Conservation (phyloP, 1,140 invertebrate genomes). For the Drosophila ercepeae region DNA sequence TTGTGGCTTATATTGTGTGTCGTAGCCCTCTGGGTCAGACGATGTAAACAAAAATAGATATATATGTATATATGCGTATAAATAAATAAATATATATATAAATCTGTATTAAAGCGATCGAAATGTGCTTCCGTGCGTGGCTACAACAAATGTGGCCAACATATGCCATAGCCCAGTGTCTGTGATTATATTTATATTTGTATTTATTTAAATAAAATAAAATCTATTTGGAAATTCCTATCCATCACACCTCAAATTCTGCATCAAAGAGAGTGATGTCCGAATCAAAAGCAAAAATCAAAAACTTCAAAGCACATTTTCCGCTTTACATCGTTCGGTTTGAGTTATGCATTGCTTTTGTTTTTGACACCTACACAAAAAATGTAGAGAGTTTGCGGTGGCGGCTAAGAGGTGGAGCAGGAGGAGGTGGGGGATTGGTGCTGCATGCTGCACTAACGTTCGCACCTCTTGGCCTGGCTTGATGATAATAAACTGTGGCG, state of each 20-base stretch:
- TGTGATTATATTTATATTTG: conserved; percentile 30
- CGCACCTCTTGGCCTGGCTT: conserved; percentile 55
- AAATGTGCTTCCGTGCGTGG: conserved; percentile 6
- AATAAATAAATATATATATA: conserved; percentile 20
- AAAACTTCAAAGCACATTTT: conserved; percentile 69
- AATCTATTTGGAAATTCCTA: not conserved
- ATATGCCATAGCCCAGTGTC: conserved; percentile 32
- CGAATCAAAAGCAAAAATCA: conserved; percentile 55
- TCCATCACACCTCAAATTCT: conserved; percentile 25
- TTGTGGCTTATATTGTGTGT: conserved; percentile 20
- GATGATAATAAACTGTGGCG: conserved; percentile 61
- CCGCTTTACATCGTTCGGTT: conserved; percentile 49
- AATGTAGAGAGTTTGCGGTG: conserved; percentile 5
- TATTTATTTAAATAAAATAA: not conserved
- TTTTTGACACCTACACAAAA: conserved; percentile 76
- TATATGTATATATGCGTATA: conserved; percentile 15
- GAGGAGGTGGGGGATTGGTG: not conserved
- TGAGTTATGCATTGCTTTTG: conserved; percentile 45
- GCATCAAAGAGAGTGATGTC: conserved; percentile 22
- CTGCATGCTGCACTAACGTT: conserved; percentile 56
- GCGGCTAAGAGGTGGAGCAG: conserved; percentile 1
- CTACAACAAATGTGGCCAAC: conserved; percentile 36
- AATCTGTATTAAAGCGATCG: conserved; percentile 11
- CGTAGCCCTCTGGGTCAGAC: conserved; percentile 25
- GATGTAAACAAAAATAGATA: conserved; percentile 68